Evolutionary conservation across 23 tunicate species (phyloP), one percentile per base, ranked within the genome.

Genomic region (Styela plicata): DNA sequence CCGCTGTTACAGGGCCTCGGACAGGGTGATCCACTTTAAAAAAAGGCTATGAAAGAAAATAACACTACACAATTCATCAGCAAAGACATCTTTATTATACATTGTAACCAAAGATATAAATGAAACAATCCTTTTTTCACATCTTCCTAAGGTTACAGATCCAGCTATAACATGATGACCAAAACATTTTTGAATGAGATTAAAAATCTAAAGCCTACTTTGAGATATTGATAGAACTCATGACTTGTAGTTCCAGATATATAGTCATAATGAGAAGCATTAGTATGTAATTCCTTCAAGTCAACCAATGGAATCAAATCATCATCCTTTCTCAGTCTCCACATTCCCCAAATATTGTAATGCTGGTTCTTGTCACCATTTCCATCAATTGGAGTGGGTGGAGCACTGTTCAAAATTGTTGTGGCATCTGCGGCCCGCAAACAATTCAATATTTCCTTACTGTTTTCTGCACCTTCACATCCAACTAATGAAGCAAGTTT

Each of bases 281-380:
- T 44, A 71, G 77, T 17, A n/a, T 18, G 5, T 16, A 71, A 32
- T 5, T 32, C 13, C 32, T 71, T 18, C 5, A 71, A n/a, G 35
- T 71, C 77, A 5, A 32, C 34, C 17, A 21, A 3, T 3, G 77
- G 77, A 21, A 71, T 71, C 35, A 71, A 71, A 21, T 26, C 77
- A 31, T 34, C 77, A 32, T 71, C 77, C 29, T 30, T 27, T 32
- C 35, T 71, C 77, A 71, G 35, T 71, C 77, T 33, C 77, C 77
- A 71, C 77, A 34, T 32, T 71, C 77, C 77, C 77, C 77, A 71
- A 18, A 28, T 19, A 29, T 71, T 71, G 35, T 19, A 71, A 29
- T 13, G 24, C 27, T 68, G 31, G 35, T 71, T 17, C 3, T 71
- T 5, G 13, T 44, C 57, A 30, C 24, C 16, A 17, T 3, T 21